A percentile compares a stretch with the other conserved stretches of the same genome.
Conservation (phyloP, 2,113 vertebrate genomes). For the Sciurus niger region DNA sequence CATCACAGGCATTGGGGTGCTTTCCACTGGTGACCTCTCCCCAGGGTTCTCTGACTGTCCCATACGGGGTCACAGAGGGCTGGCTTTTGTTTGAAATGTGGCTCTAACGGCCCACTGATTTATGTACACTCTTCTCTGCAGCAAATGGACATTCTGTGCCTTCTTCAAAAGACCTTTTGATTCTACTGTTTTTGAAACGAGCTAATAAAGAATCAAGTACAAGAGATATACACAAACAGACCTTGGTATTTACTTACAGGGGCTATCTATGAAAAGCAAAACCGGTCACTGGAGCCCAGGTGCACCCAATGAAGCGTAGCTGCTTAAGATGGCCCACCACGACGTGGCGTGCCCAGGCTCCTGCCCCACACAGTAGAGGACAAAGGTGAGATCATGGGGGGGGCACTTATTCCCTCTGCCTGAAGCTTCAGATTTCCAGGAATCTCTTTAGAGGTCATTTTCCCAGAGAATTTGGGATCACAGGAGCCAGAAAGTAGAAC, state of each 20-base stretch:
- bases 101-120: neutral
- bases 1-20: neutral
- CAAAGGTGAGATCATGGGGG: rapidly evolving
- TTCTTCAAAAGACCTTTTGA: slow-evolving; percentile 58
- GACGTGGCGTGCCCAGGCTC: rapidly evolving
- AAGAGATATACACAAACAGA: slow-evolving; percentile 5
- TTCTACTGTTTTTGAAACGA: slow-evolving; percentile 64
- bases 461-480: neutral
- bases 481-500: neutral
- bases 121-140: neutral
- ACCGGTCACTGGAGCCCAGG: neutral
- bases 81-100: neutral
- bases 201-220: slow-evolving; percentile 50
- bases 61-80: neutral
- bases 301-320: neutral
- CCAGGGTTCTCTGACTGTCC: neutral
- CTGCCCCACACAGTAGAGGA: neutral
- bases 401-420: neutral
- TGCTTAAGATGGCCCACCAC: neutral
- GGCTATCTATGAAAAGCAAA: slow-evolving; percentile 27
- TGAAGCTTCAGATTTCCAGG: neutral
- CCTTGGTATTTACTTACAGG: neutral
- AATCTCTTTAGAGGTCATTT: slow-evolving; percentile 12
- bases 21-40: neutral
- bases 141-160: neutral